A percentile compares a stretch with the other conserved stretches of the same genome.
phyloP scores from a whole-genome alignment of 2,888 invertebrate genomes.

The Frankliniella intonsa region DNA sequence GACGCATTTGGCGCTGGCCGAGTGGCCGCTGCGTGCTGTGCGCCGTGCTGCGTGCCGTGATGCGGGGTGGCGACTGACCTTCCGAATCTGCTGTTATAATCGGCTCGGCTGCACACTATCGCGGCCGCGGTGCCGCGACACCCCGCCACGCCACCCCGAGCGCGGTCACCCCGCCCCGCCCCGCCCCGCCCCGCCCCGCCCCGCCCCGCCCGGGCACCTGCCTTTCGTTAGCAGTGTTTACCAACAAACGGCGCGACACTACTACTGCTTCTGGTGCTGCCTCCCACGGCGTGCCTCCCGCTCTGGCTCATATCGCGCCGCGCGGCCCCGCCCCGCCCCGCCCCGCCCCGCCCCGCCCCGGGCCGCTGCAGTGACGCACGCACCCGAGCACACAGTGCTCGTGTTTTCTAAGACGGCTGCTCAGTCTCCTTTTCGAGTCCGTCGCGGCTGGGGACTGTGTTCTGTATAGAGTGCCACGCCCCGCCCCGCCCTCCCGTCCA shows the following conservation, averaged over 20 bases:
- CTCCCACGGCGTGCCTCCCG: not conserved
- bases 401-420: not conserved
- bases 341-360: not conserved
- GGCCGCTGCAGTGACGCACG: conserved; percentile 7
- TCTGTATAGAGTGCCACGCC: not conserved
- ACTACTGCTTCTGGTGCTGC: not conserved
- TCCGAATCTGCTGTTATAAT: too few species aligned
- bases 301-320: not conserved
- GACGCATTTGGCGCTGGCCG: too few species aligned
- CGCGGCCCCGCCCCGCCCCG: not conserved
- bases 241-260: not conserved
- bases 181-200: not conserved
- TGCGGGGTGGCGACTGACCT: too few species aligned
- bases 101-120: too few species aligned
- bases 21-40: too few species aligned
- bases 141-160: too few species aligned
- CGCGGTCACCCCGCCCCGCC: too few species aligned
- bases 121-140: too few species aligned
- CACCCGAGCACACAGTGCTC: not conserved
- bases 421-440: not conserved
- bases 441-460: not conserved
- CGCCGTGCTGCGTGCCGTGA: too few species aligned
- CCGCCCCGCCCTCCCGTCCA: not conserved
- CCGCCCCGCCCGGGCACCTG: not conserved
- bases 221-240: conserved; percentile 1